Conservation (phyloP, 1,140 invertebrate species). For the Drosophila bipectinata region DNA sequence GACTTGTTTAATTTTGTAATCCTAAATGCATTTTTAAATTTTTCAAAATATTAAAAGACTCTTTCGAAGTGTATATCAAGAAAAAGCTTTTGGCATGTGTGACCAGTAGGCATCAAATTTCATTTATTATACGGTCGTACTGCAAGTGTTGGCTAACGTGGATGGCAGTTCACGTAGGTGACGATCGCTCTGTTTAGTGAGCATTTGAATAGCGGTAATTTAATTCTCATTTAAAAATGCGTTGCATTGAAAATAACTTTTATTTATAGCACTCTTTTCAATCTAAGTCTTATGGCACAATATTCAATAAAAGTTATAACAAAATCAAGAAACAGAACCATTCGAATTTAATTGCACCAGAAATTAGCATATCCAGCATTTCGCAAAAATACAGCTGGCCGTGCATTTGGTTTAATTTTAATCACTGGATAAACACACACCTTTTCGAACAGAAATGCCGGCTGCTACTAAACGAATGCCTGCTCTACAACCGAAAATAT, state of each 20-base stretch:
- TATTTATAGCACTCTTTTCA: neutral
- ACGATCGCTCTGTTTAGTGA: too few species aligned
- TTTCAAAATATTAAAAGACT: neutral
- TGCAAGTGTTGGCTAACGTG: neutral
- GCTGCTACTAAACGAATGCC: slow-evolving; percentile 41
- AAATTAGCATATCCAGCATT: slow-evolving; percentile 29
- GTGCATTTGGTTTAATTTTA: slow-evolving; percentile 7
- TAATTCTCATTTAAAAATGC: neutral
- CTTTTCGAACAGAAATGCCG: slow-evolving; percentile 55
- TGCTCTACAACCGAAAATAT: slow-evolving; percentile 23
- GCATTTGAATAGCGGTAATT: neutral
- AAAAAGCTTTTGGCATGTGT: neutral
- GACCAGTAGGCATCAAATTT: neutral
- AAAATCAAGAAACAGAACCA: neutral
- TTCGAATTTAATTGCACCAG: neutral
- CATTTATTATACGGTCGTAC: neutral
- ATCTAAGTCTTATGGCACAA: neutral
- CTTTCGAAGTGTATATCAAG: neutral
- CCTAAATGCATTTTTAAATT: neutral
- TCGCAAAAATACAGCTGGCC: slow-evolving; percentile 13
- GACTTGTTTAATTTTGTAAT: neutral
- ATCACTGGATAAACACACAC: slow-evolving; percentile 39
- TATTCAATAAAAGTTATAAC: neutral
- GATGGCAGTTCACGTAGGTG: neutral
- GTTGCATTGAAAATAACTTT: neutral